Evolutionary conservation across 1,140 invertebrate species (phyloP).

Genomic region (Arion vulgaris): DNA sequence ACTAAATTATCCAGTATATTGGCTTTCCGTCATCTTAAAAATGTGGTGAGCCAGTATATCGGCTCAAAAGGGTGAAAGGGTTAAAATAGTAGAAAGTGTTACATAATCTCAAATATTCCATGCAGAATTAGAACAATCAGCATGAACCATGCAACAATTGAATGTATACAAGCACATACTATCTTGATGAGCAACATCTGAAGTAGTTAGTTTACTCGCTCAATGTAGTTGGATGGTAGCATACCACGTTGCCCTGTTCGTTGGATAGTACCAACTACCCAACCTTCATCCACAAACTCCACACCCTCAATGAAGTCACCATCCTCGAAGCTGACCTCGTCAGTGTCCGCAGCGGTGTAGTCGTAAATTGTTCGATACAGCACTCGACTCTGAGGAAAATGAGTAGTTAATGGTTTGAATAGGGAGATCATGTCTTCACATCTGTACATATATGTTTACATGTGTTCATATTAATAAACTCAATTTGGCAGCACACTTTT

Average conservation of each 20-base stretch:
- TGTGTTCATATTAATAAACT: too few relatives aligned
- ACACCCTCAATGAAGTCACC: conserved; percentile 97
- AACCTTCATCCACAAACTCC: conserved; percentile 94
- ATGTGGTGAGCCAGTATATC: too few relatives aligned
- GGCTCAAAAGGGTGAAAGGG: too few relatives aligned
- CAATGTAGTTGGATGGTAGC: conserved; percentile 98
- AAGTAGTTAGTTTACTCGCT: conserved; percentile 71
- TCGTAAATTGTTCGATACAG: conserved; percentile 96
- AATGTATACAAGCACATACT: too few relatives aligned
- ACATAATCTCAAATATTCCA: background rate
- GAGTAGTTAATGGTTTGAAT: too few relatives aligned
- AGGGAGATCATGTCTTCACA: too few relatives aligned
- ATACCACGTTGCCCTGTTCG: conserved; percentile 95
- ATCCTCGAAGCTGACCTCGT: conserved; percentile 96
- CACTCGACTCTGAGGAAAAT: conserved; percentile 58
- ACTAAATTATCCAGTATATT: too few relatives aligned
- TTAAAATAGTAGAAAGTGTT: too few relatives aligned
- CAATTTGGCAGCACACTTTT: too few relatives aligned
- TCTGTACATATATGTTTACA: background rate
- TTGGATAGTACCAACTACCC: conserved; percentile 96
- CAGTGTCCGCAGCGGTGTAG: conserved; percentile 95
- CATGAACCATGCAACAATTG: background rate
- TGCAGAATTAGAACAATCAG: background rate
- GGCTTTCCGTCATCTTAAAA: too few relatives aligned
- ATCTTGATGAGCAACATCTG: too few relatives aligned